Evolutionary conservation across 2,113 vertebrate species (phyloP).

Genomic region (Balaenoptera acutorostrata): DNA sequence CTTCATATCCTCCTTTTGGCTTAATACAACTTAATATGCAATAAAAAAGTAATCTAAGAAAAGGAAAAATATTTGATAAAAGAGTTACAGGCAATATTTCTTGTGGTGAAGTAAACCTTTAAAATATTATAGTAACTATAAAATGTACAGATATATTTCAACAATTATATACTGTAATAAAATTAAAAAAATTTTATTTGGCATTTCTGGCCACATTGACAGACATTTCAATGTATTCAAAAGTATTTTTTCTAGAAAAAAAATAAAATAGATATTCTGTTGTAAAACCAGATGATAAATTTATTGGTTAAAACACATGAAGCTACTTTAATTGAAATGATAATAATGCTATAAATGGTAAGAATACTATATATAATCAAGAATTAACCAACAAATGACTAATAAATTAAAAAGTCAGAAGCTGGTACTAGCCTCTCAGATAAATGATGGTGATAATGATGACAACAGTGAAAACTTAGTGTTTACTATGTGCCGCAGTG

Average conservation of each 20-base stretch:
- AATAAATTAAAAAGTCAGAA: neutral
- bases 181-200: neutral
- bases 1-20: neutral
- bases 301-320: neutral
- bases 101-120: neutral
- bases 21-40: neutral
- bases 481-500: neutral
- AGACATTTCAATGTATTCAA: neutral
- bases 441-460: neutral
- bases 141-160: neutral
- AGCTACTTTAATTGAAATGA: slow-evolving; percentile 34
- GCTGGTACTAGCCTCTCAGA: neutral
- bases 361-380: neutral
- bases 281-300: neutral
- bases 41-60: neutral
- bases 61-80: slow-evolving; percentile 24
- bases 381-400: neutral
- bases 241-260: neutral
- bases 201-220: neutral
- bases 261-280: neutral
- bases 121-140: neutral
- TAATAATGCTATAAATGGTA: neutral
- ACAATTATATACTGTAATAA: neutral
- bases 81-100: neutral
- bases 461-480: neutral